Conservation (phyloP, 2,888 invertebrate genomes). For the Calephelis perditalis region DNA sequence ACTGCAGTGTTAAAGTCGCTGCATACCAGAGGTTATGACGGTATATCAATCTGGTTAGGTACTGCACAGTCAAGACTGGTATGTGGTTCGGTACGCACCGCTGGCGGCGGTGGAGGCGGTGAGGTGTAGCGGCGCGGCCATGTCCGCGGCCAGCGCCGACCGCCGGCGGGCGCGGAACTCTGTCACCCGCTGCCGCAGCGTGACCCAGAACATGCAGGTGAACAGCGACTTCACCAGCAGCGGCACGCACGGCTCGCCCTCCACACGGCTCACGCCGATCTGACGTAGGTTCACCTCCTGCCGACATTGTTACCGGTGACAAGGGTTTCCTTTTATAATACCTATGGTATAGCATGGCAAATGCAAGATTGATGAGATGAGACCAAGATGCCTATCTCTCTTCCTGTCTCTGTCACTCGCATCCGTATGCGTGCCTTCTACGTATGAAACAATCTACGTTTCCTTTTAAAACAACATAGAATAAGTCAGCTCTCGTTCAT, state of each 20-base stretch:
- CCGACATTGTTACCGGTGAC: background rate
- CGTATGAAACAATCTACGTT: no score
- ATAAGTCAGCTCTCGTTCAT: no score
- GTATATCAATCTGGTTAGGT: no score
- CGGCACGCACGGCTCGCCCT: constrained; percentile 83
- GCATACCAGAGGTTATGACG: no score
- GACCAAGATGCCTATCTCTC: no score
- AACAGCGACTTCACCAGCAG: constrained; percentile 90
- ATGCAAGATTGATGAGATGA: no score
- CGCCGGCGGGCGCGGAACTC: constrained; percentile 84
- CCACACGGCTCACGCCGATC: constrained; percentile 87
- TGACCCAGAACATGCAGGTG: constrained; percentile 97
- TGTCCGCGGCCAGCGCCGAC: constrained; percentile 83
- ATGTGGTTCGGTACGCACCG: constrained; percentile 47
- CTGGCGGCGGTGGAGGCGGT: constrained; percentile 85
- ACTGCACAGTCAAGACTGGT: background rate
- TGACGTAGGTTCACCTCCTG: constrained; percentile 86
- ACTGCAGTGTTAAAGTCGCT: no score
- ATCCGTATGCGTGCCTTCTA: no score
- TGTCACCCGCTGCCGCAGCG: constrained; percentile 92
- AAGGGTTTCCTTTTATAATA: no score
- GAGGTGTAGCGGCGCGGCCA: constrained; percentile 88
- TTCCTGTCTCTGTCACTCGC: no score
- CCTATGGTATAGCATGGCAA: no score
- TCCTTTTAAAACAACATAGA: no score